Evolutionary conservation across 1,140 invertebrate species (phyloP), one percentile per base, ranked within the genome.

Genomic region (Oncopodura yosiiana): DNA sequence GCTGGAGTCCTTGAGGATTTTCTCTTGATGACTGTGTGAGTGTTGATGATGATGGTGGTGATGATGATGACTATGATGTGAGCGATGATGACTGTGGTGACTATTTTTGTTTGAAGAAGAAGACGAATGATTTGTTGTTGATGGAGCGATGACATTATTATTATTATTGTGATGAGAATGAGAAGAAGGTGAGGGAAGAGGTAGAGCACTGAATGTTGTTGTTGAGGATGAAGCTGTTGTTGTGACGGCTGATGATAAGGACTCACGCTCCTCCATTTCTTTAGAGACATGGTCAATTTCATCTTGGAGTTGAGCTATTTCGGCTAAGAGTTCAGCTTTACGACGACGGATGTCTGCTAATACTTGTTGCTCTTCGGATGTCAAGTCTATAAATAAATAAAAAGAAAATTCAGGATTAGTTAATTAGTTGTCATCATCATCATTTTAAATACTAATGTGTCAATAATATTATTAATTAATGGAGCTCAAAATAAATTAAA

Each of bases 261-360:
- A 12, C 11, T 16, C 6, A 14, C 11, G 21, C 39, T 37, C 3
- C 39, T 34, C 41, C 85, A 96, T 86, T 70, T 94, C 90, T n/a
- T 84, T 81, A 55, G 90, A 86, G 59, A 95, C 89, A 69, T 93
- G 88, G 53, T 85, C 83, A 68, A 96, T 80, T 69, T 95, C 92
- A 87, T 92, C 87, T 82, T 93, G 92, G 58, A 95, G 78, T 86
- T 92, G 87, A 88, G 94, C 75, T 19, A 94, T 95, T 78, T 94
- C 90, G 50, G 87, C 75, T 53, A 94, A 73, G 55, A 95, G 73
- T 73, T 94, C 87, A 56, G 85, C 83, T 74, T 94, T 94, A 66
- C 87, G 80, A 66, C 86, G 77, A 62, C 90, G 77, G 65, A 95
- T 90, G 68, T 90, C 87, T 61, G 86, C 83, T 51, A 95, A 74